Evolutionary conservation across 2,888 invertebrate genomes (phyloP).

Genomic region (Adineta ricciae): DNA sequence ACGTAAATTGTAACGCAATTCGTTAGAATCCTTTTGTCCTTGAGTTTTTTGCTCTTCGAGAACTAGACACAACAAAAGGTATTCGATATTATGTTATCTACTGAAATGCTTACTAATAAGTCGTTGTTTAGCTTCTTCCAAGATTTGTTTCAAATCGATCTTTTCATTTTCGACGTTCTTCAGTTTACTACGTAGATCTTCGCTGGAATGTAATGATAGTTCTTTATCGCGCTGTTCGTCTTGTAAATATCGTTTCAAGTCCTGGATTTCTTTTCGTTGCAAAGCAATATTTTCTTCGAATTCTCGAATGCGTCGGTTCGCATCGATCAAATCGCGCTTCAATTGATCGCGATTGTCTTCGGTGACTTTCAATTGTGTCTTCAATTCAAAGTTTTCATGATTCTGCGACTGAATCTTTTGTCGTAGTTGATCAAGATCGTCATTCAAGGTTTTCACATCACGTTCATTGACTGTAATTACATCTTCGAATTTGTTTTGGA

Average conservation of each 20-base stretch:
- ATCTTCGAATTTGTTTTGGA: constrained; percentile 58
- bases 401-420: constrained; percentile 47
- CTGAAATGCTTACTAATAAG: constrained; percentile 36
- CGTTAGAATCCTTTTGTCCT: constrained; percentile 65
- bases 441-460: constrained; percentile 46
- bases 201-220: constrained; percentile 71
- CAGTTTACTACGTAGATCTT: constrained; percentile 75
- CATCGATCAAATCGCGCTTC: constrained; percentile 70
- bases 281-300: constrained; percentile 48
- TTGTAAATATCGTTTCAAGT: constrained; percentile 68
- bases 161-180: constrained; percentile 76
- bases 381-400: constrained; percentile 64
- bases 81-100: too few species aligned
- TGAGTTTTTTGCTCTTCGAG: constrained; percentile 68
- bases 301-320: constrained; percentile 71
- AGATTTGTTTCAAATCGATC: constrained; percentile 66
- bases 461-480: constrained; percentile 58
- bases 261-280: constrained; percentile 66
- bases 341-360: constrained; percentile 70
- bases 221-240: constrained; percentile 72
- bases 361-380: constrained; percentile 67
- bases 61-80: constrained; percentile 53
- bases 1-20: constrained; percentile 62
- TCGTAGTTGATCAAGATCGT: constrained; percentile 44
- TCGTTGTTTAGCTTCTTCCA: constrained; percentile 61